Conservation (phyloP, 1,140 invertebrate genomes). For the Mercenaria mercenaria region DNA sequence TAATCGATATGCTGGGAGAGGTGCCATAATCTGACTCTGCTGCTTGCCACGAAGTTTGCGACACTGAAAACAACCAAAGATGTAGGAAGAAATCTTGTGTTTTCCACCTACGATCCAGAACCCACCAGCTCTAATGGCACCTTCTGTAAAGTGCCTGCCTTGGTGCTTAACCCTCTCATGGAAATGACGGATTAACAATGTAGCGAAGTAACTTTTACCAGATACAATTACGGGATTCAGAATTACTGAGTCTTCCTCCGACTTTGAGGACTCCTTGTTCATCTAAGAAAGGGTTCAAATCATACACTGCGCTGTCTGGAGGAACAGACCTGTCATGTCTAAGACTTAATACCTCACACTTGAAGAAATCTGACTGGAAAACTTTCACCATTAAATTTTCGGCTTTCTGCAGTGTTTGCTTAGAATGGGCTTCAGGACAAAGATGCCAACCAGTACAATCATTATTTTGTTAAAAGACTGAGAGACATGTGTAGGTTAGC, state of each 20-base stretch:
- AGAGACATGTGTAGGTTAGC: neutral
- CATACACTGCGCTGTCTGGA: neutral
- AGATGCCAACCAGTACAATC: neutral
- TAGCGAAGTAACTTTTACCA: slow-evolving; percentile 38
- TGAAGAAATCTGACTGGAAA: too few species aligned
- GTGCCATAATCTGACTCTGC: slow-evolving; percentile 22
- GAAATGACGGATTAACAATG: slow-evolving; percentile 44
- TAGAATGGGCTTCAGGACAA: neutral
- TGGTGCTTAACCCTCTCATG: slow-evolving; percentile 52
- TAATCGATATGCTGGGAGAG: neutral
- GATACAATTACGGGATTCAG: slow-evolving; percentile 62
- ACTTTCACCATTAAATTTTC: too few species aligned
- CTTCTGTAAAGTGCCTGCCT: too few species aligned
- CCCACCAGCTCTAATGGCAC: neutral
- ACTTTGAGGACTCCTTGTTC: slow-evolving; percentile 52
- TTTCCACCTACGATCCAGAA: slow-evolving; percentile 14
- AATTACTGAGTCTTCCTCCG: slow-evolving; percentile 56
- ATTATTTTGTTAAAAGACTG: too few species aligned
- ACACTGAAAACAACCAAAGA: neutral
- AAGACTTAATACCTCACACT: too few species aligned
- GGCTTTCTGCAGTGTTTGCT: neutral
- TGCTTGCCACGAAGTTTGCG: neutral
- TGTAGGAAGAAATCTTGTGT: neutral
- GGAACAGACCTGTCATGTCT: neutral
- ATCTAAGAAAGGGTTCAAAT: slow-evolving; percentile 67